Base-by-base conservation (phyloP, 2,797 vertebrate species). In the Sparidentex hasta region DNA sequence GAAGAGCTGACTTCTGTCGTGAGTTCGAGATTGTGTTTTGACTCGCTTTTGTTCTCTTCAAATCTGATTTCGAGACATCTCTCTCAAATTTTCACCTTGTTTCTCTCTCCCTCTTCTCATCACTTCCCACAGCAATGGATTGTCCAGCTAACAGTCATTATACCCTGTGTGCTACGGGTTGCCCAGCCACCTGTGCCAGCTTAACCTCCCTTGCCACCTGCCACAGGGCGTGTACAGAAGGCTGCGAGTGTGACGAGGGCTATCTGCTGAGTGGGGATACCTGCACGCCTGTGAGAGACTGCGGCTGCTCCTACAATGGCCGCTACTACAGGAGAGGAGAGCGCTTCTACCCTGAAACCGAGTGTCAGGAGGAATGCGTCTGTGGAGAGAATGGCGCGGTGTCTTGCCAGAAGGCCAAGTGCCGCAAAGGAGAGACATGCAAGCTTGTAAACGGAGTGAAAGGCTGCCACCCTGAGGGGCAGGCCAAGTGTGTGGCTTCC, bases 111-210 rank as follows among this genome's bases (percentile, higher is more conserved):
- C 33, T 55, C 23, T 61, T 62, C 29, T 64, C 25, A 33, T 72
- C 12, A 44, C 43, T 0, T 71, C 56, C 71, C 25, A 25, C 91
- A 97, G 97, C 94, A 0, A 90, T 71, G 1, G 13, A 8, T 46
- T 98, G 97, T 65, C 94, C 95, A 0, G 73, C 77, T 0, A 91
- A 97, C 85, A 96, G 96, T 62, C 96, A 96, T 88, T 97, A 97
- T 0, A 86, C 93, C 38, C 72, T 85, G 0, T 96, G 95, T 8
- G 90, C 93, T 12, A 21, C 64, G 0, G 78, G 93, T 69, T 97
- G 96, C 61, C 95, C 94, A 0, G 4, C 88, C 50, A 95, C 92
- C 27, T 98, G 97, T 3, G 81, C 89, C 25, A 93, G 89, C 18
- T 82, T 95, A 50, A 87, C 82, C 0, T 69, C 84, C 44, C 21